Evolutionary conservation across 2,888 invertebrate species (phyloP).

Genomic region (Sarcophaga variegata): DNA sequence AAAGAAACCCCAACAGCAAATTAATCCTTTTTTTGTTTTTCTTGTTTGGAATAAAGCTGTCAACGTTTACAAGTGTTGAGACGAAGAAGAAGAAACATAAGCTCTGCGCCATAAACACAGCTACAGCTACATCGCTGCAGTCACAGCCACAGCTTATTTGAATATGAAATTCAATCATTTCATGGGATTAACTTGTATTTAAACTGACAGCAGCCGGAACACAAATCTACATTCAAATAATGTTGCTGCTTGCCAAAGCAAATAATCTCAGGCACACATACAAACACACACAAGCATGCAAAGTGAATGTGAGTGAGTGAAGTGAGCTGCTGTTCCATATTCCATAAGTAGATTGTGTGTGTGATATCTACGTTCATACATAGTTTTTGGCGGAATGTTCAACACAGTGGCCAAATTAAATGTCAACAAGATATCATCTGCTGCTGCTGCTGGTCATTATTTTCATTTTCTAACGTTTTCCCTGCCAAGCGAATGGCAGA

Average conservation of each 20-base stretch:
- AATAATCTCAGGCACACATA: not conserved
- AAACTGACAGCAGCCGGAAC: slow-evolving; percentile 69
- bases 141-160: slow-evolving; percentile 43
- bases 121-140: no score
- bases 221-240: slow-evolving; percentile 4
- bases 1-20: slow-evolving; percentile 34
- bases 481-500: no score
- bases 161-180: slow-evolving; percentile 69
- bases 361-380: slow-evolving; percentile 6
- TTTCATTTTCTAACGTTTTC: slow-evolving; percentile 6
- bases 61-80: not conserved
- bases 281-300: not conserved
- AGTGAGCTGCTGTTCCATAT: not conserved
- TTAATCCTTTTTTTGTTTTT: slow-evolving; percentile 35
- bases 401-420: slow-evolving; percentile 67
- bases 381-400: slow-evolving; percentile 11
- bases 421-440: slow-evolving; percentile 67
- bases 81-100: not conserved
- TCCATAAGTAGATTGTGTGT: slow-evolving; percentile 50
- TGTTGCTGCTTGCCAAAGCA: not conserved
- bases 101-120: not conserved
- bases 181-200: slow-evolving; percentile 68
- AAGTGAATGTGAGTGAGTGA: slow-evolving; percentile 15
- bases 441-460: slow-evolving; percentile 56
- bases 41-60: not conserved